phyloP scores from a whole-genome alignment of 2,113 vertebrate species.

The Phycodurus eques region DNA sequence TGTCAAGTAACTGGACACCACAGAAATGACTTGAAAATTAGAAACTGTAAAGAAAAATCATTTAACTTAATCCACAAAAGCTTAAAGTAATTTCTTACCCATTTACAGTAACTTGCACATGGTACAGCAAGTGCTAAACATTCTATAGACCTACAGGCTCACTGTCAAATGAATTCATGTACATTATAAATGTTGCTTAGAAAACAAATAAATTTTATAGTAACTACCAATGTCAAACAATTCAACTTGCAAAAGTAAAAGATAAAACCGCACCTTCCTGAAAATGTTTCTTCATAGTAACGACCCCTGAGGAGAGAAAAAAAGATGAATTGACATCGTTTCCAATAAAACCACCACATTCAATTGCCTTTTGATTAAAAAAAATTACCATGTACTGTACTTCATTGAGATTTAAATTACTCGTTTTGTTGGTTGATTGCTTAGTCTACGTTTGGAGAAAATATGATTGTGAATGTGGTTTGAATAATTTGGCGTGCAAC shows the following conservation, averaged over 20 bases:
- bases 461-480: neutral
- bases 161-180: neutral
- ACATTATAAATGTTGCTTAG: constrained; percentile 13
- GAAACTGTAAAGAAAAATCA: too few relatives aligned
- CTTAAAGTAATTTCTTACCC: too few relatives aligned
- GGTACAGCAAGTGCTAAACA: neutral
- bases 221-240: constrained; percentile 4
- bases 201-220: constrained; percentile 14
- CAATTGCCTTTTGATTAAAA: neutral
- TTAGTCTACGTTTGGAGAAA: neutral
- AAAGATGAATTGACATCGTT: neutral
- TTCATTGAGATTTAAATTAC: neutral
- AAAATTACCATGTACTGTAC: neutral
- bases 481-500: neutral
- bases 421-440: neutral
- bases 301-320: constrained; percentile 19
- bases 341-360: neutral
- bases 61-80: too few relatives aligned
- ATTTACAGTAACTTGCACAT: neutral
- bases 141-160: neutral
- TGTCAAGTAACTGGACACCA: too few relatives aligned
- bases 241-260: constrained; percentile 15
- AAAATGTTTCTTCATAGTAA: constrained; percentile 23
- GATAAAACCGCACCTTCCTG: constrained; percentile 12
- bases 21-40: too few relatives aligned